Conservation (phyloP, 2,888 invertebrate species). For the Eupithecia pulchellata region DNA sequence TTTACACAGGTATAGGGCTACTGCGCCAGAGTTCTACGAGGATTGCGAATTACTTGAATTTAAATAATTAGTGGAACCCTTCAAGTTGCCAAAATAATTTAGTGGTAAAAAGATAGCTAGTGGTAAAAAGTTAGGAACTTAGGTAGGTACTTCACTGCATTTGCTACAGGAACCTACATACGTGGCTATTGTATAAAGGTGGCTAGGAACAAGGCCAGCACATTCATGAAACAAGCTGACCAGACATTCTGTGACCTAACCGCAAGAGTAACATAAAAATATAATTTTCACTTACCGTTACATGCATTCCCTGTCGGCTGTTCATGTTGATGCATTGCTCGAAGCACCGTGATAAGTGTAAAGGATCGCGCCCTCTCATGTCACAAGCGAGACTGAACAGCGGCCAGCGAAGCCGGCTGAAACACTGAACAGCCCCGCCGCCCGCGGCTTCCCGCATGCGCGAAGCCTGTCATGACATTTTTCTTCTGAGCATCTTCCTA, state of each 20-base stretch:
- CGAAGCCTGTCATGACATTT: conserved; percentile 52
- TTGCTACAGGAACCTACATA: neutral
- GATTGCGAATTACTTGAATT: too few species aligned
- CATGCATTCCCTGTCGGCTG: conserved; percentile 86
- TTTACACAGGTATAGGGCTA: neutral
- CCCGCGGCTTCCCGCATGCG: conserved; percentile 68
- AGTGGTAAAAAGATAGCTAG: too few species aligned
- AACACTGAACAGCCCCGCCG: conserved; percentile 65
- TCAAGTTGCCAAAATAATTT: neutral
- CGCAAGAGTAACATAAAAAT: conserved; percentile 19
- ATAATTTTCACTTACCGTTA: conserved; percentile 73
- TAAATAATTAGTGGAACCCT: too few species aligned
- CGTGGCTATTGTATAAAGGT: neutral
- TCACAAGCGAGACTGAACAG: conserved; percentile 83
- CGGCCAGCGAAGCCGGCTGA: conserved; percentile 71
- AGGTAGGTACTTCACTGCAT: neutral
- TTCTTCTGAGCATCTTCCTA: conserved; percentile 32
- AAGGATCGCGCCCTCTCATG: conserved; percentile 85
- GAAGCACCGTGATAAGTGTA: conserved; percentile 85
- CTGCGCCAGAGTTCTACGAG: neutral
- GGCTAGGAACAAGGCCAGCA: neutral
- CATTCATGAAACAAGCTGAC: neutral
- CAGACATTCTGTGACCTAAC: neutral
- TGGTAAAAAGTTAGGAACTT: neutral
- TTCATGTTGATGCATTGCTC: conserved; percentile 90